A percentile compares a stretch with the other conserved stretches of the same genome.
Evolutionary conservation across 2,888 invertebrate species (phyloP).

Genomic region (Hipparchia sbordonii): DNA sequence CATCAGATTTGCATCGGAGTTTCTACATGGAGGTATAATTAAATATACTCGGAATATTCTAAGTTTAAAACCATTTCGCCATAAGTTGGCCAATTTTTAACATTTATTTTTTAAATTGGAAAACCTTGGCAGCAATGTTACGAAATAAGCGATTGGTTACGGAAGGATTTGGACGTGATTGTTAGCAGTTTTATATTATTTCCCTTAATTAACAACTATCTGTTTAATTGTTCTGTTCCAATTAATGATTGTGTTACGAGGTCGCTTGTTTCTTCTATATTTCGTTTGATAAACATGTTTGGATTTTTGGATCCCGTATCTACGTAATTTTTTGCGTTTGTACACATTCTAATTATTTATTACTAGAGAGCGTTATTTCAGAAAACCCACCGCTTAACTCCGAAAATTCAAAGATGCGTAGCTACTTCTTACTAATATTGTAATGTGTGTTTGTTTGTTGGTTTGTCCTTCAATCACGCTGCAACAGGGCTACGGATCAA

Average conservation of each 20-base stretch:
- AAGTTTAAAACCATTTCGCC: conserved; percentile 16
- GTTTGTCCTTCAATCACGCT: no score
- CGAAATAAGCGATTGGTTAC: conserved; percentile 16
- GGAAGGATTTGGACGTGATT: conserved; percentile 25
- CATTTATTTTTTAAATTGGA: conserved; percentile 12
- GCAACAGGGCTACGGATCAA: no score
- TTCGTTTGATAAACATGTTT: not conserved
- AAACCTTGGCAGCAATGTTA: conserved; percentile 9
- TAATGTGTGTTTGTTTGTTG: no score
- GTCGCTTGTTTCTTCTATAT: conserved; percentile 10
- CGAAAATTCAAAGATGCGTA: no score
- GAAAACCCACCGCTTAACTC: no score
- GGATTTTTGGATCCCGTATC: not conserved
- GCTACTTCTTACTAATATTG: no score
- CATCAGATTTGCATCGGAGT: conserved; percentile 42
- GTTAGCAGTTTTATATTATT: conserved; percentile 10
- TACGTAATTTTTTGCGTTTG: not conserved
- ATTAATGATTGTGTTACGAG: conserved; percentile 12
- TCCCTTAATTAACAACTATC: not conserved
- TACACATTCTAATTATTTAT: not conserved
- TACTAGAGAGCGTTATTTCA: no score
- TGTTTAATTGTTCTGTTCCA: conserved; percentile 12
- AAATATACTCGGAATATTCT: conserved; percentile 9
- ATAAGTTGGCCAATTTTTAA: conserved; percentile 19
- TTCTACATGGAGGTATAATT: conserved; percentile 30